Conservation (phyloP, 2,113 vertebrate species). For the Chinchilla lanigera region DNA sequence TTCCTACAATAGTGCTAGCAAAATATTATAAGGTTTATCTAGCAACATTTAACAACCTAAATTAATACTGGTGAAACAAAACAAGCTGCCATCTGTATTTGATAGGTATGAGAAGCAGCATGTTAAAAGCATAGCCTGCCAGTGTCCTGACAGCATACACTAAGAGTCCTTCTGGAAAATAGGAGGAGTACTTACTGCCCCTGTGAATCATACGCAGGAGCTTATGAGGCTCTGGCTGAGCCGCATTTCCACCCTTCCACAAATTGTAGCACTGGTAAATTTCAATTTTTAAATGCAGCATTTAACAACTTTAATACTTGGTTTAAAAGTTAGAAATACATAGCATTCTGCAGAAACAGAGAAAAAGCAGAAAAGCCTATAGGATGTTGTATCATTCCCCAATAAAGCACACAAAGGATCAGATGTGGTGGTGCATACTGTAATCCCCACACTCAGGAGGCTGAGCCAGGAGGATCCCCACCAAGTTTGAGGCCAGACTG, state of each 20-base stretch:
- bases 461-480: no score
- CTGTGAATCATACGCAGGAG: no score
- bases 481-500: no score
- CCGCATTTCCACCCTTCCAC: background rate
- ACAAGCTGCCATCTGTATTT: background rate
- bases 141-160: background rate
- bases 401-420: background rate
- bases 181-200: background rate
- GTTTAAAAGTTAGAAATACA: background rate
- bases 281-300: constrained; percentile 3
- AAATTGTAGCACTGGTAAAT: background rate
- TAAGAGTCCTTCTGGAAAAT: background rate
- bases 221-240: background rate
- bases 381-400: background rate
- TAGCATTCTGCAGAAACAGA: background rate
- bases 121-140: background rate
- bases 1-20: background rate
- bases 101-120: background rate
- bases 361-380: background rate
- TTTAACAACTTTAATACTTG: background rate
- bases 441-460: no score
- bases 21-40: background rate
- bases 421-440: no score
- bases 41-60: background rate
- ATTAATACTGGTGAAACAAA: constrained; percentile 2